phyloP scores from a whole-genome alignment of 2,797 vertebrate genomes.

The Chelidonichthys spinosus region DNA sequence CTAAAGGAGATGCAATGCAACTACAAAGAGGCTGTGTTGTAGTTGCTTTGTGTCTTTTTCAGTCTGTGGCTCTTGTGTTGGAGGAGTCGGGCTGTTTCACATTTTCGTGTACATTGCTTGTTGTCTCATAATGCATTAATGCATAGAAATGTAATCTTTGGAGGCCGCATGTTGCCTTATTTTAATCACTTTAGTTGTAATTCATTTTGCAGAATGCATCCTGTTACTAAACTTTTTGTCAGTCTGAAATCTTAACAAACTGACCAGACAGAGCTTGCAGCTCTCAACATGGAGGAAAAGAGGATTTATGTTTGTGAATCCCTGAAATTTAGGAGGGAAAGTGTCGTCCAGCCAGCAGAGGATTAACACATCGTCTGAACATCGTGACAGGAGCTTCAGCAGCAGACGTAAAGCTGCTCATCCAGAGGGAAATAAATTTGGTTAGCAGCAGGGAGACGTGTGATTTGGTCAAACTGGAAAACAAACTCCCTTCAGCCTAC shows the following conservation, averaged over 20 bases:
- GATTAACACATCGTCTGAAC: constrained; percentile 43
- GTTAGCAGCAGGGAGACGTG: not conserved
- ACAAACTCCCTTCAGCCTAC: constrained; percentile 15
- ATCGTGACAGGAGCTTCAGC: constrained; percentile 49
- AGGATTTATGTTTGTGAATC: constrained; percentile 42
- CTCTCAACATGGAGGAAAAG: constrained; percentile 12
- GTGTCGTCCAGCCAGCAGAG: constrained; percentile 20
- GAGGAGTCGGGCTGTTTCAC: not conserved
- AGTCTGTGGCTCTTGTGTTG: not conserved
- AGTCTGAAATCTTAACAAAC: not conserved
- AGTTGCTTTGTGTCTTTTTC: constrained; percentile 1
- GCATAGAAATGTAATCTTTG: too few relatives aligned
- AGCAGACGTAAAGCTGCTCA: constrained; percentile 58
- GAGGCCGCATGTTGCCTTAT: not conserved
- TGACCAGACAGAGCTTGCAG: not conserved
- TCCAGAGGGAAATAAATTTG: constrained; percentile 25
- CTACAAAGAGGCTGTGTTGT: not conserved
- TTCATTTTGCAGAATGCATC: not conserved
- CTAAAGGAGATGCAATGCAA: not conserved
- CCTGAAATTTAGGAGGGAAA: constrained; percentile 32
- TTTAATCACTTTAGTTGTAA: not conserved
- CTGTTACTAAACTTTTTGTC: too few relatives aligned
- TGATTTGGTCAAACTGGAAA: not conserved
- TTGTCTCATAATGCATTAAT: not conserved
- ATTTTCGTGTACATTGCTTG: not conserved